Evolutionary conservation across 2,888 invertebrate genomes (phyloP), one percentile per base, ranked within the genome.

Genomic region (Stenolophus ochropezus): DNA sequence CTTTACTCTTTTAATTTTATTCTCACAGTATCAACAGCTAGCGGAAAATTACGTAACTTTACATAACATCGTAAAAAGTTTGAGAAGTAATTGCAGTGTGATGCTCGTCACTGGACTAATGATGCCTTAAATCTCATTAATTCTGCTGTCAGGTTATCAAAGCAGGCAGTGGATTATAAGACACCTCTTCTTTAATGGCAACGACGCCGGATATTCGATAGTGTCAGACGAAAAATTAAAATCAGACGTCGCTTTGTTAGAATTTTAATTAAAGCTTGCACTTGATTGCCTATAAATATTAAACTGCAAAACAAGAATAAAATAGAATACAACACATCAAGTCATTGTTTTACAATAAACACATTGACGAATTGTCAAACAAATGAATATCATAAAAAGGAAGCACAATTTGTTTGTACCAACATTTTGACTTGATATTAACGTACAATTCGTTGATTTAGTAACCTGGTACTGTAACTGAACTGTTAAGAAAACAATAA

Each of bases 111-210:
- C n/a, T 18, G 20, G 33, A 71, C 71, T 71, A 71, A 71, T 71
- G 71, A 71, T 71, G 33, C 71, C 20, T 33, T 42, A 71, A 71
- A 71, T 71, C 71, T 71, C 71, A 71, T 71, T 42, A 71, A 71
- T 71, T 71, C 21, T 42, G 42, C 33, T 42, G 71, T 71, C 71
- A 71, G 21, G 71, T 42, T 71, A 71, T 16, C 42, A 71, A 33
- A 16, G 71, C 21, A 18, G 3, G 2, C 0, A 18, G 14, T 27
- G 20, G 71, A 42, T 71, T 71, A 71, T 71, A 47, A 69, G 71
- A 42, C 71, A 47, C 18, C 71, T 21, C 71, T 47, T 71, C 47
- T 21, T 71, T 25, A 61, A 61, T 61, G 23, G 51, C 8, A n/a
- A 33, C 51, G 14, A 56, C 61, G 25, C 20, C 4, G 11, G 61